phyloP scores from a whole-genome alignment of 1,140 invertebrate genomes.

The Ladona fulva region DNA sequence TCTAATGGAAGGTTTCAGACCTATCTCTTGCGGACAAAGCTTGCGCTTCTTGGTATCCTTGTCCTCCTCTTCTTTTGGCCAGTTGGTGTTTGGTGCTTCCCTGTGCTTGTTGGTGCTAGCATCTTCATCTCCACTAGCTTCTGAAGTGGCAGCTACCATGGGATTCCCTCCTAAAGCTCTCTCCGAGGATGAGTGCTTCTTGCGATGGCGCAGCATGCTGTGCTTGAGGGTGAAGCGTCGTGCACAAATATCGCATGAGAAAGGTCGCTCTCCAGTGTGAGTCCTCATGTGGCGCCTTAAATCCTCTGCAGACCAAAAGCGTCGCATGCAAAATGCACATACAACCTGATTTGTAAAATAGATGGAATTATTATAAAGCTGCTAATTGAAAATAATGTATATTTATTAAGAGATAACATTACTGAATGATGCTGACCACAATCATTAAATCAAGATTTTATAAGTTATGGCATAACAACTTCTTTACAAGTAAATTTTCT shows the following conservation, averaged over 20 bases:
- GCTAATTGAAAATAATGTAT: no score
- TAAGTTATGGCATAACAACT: no score
- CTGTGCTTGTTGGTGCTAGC: constrained; percentile 40
- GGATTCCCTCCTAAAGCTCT: constrained; percentile 21
- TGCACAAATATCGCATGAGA: constrained; percentile 70
- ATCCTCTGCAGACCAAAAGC: constrained; percentile 91
- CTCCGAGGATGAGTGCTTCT: constrained; percentile 57
- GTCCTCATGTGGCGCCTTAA: constrained; percentile 84
- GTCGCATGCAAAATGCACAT: constrained; percentile 82
- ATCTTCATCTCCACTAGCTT: constrained; percentile 39
- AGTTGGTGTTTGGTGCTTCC: constrained; percentile 27
- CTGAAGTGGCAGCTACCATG: constrained; percentile 31
- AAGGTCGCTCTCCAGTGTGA: constrained; percentile 71
- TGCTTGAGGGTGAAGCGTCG: constrained; percentile 85
- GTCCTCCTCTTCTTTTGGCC: constrained; percentile 21
- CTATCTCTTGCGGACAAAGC: constrained; percentile 12
- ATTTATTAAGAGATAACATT: no score
- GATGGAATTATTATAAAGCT: no score
- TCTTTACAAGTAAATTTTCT: no score
- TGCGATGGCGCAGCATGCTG: constrained; percentile 83
- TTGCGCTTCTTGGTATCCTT: neutral
- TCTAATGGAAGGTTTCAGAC: neutral
- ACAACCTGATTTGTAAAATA: constrained; percentile 52
- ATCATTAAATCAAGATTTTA: no score
- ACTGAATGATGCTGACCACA: no score